Evolutionary conservation across 2,797 vertebrate species (phyloP).

Genomic region (Urophycis tenuis): DNA sequence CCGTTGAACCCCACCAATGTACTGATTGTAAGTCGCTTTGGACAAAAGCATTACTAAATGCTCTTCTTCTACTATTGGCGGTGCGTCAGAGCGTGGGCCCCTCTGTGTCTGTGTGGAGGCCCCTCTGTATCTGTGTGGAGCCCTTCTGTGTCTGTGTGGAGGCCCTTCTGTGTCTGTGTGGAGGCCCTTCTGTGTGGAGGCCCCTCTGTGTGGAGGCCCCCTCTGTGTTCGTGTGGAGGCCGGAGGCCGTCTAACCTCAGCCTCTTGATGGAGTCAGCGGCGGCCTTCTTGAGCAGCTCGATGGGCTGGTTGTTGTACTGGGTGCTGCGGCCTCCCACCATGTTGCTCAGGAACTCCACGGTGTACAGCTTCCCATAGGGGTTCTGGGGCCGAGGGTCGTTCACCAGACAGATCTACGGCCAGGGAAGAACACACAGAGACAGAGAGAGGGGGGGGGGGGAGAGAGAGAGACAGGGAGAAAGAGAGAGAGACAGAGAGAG

Average conservation of each 20-base stretch:
- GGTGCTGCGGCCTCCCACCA: conserved; percentile 83
- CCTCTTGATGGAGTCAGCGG: conserved; percentile 89
- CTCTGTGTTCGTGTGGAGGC: too few relatives aligned
- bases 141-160: background rate
- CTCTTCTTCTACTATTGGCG: too few relatives aligned
- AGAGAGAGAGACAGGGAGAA: background rate
- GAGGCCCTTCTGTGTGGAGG: too few relatives aligned
- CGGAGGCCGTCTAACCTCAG: conserved; percentile 58
- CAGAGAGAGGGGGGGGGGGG: background rate
- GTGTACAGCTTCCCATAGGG: conserved; percentile 86
- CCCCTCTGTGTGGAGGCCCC: too few relatives aligned
- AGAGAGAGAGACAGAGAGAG: background rate
- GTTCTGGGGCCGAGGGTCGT: conserved; percentile 92
- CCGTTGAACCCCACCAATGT: too few relatives aligned
- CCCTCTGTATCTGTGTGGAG: background rate
- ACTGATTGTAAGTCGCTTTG: too few relatives aligned
- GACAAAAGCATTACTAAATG: too few relatives aligned
- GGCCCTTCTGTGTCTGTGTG: background rate
- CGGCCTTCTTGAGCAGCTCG: conserved; percentile 83
- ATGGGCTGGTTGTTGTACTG: conserved; percentile 94
- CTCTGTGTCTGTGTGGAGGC: background rate
- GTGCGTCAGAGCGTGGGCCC: background rate
- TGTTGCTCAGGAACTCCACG: conserved; percentile 91
- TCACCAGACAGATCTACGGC: conserved; percentile 88
- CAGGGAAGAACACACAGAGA: background rate